Percentiles rank a stretch among this genome's conserved stretches.
Evolutionary conservation across 2,113 vertebrate species (phyloP).

Genomic region (Tonatia bakeri): DNA sequence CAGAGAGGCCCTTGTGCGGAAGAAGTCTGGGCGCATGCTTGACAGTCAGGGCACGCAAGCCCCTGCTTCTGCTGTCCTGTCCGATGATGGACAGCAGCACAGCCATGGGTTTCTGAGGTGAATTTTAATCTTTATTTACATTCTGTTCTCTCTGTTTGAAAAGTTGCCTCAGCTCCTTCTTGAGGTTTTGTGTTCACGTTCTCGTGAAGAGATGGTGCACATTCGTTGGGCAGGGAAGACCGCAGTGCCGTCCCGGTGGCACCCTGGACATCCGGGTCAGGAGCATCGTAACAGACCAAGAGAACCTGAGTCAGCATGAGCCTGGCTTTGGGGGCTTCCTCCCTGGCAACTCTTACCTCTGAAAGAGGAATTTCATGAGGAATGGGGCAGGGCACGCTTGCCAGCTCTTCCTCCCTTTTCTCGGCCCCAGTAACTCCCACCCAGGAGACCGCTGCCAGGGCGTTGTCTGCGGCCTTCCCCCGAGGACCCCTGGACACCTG

Average conservation of each 20-base stretch:
- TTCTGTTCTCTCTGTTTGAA: neutral
- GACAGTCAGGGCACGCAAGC: neutral
- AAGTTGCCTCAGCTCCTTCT: neutral
- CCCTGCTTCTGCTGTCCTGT: rapidly evolving
- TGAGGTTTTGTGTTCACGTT: neutral
- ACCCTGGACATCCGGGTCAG: rapidly evolving
- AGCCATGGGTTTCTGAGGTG: too few relatives aligned
- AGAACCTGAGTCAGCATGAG: neutral
- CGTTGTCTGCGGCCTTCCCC: neutral
- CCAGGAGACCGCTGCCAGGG: neutral
- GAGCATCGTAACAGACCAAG: neutral
- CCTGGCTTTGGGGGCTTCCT: neutral
- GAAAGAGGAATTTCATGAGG: neutral
- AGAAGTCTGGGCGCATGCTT: neutral
- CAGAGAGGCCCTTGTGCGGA: neutral
- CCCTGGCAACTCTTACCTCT: neutral
- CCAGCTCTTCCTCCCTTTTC: neutral
- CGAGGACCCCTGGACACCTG: neutral
- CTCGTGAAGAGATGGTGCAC: neutral
- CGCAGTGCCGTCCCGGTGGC: neutral
- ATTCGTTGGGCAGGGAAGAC: neutral
- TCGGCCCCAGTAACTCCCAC: rapidly evolving
- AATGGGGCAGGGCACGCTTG: too few relatives aligned
- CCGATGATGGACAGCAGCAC: neutral
- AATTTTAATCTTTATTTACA: neutral